phyloP scores from a whole-genome alignment of 2,888 invertebrate genomes.

The Elmis aenea region DNA sequence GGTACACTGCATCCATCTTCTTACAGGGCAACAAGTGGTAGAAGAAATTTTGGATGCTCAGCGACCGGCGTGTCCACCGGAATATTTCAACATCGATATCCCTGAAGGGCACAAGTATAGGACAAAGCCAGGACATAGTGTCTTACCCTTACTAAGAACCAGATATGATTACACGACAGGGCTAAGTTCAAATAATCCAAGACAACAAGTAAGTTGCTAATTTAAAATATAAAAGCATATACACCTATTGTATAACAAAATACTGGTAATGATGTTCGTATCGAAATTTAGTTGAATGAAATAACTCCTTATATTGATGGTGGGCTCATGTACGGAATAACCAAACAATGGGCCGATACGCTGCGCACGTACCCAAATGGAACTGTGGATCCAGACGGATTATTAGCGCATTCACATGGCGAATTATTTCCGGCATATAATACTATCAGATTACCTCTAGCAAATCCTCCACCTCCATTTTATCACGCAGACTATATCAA shows the following conservation, averaged over 20 bases:
- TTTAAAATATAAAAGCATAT: too few relatives aligned
- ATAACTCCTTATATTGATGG: slow-evolving; percentile 59
- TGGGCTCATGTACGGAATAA: slow-evolving; percentile 55
- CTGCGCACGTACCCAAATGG: slow-evolving; percentile 49
- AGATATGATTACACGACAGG: slow-evolving; percentile 54
- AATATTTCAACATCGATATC: slow-evolving; percentile 55
- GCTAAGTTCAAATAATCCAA: slow-evolving; percentile 54
- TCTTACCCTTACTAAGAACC: slow-evolving; percentile 53
- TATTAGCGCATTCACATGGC: slow-evolving; percentile 44
- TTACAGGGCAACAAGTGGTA: slow-evolving; percentile 59
- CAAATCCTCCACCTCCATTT: slow-evolving; percentile 55
- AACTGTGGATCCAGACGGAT: slow-evolving; percentile 45
- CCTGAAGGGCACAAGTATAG: slow-evolving; percentile 45
- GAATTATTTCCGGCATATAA: slow-evolving; percentile 53
- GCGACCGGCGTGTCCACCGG: slow-evolving; percentile 56
- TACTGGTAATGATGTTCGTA: not conserved
- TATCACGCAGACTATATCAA: slow-evolving; percentile 43
- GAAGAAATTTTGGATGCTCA: slow-evolving; percentile 60
- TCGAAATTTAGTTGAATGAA: slow-evolving; percentile 50
- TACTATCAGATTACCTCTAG: slow-evolving; percentile 50
- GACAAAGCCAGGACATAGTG: slow-evolving; percentile 33
- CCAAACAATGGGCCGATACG: slow-evolving; percentile 55
- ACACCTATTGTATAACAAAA: too few relatives aligned
- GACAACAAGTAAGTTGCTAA: slow-evolving; percentile 50
- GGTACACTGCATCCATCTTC: too few relatives aligned